Percentiles rank a stretch among this genome's conserved stretches.
Conservation (phyloP, 2,888 invertebrate genomes). For the Eretmocerus hayati region DNA sequence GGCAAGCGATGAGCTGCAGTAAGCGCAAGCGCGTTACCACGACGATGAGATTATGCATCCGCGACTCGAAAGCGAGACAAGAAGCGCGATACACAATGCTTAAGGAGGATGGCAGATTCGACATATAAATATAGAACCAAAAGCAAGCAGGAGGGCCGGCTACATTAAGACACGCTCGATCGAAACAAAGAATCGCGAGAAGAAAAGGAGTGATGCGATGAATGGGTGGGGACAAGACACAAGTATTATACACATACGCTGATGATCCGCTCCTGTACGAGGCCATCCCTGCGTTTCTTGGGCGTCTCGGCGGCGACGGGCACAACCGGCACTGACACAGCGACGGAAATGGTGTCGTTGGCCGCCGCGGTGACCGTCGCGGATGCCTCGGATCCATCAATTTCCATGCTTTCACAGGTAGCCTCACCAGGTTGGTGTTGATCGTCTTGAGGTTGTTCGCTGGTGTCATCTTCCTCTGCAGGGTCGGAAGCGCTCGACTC, state of each 20-base stretch:
- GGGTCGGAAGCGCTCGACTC: slow-evolving; percentile 47
- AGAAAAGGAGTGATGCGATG: no score
- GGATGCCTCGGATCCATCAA: slow-evolving; percentile 16
- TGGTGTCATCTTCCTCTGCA: slow-evolving; percentile 40
- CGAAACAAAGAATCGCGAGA: no score
- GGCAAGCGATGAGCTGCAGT: no score
- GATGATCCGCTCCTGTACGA: slow-evolving; percentile 59
- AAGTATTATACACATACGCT: slow-evolving; percentile 51
- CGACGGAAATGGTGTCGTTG: background rate
- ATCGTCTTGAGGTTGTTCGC: background rate
- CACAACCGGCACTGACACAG: slow-evolving; percentile 4
- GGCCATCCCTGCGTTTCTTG: slow-evolving; percentile 51
- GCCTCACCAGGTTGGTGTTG: background rate
- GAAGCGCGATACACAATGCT: no score
- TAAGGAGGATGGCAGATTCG: no score
- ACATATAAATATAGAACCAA: no score
- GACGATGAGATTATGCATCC: no score
- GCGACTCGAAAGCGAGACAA: no score
- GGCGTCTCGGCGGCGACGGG: slow-evolving; percentile 25
- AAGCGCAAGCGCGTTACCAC: no score
- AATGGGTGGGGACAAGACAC: no score
- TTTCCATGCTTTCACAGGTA: slow-evolving; percentile 31
- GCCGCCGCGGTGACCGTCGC: background rate
- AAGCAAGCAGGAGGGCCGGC: no score
- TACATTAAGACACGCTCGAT: no score